phyloP scores from a whole-genome alignment of 2,888 invertebrate species.

The Yponomeuta sedellus region DNA sequence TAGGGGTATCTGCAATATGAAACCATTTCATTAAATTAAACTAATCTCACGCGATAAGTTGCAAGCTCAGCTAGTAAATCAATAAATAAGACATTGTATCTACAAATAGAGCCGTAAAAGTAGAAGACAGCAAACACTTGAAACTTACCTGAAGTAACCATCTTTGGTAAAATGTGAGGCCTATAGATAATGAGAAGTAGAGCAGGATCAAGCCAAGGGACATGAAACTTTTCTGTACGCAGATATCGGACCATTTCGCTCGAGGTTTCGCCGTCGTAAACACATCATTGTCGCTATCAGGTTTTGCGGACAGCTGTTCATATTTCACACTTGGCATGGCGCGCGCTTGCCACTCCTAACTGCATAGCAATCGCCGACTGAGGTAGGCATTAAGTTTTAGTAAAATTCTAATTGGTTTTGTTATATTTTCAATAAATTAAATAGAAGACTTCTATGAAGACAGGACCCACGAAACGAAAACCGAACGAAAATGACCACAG shows the following conservation, averaged over 20 bases:
- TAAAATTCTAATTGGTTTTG: constrained; percentile 18
- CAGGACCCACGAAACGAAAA: too few species aligned
- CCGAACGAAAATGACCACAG: too few species aligned
- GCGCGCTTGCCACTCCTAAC: constrained; percentile 36
- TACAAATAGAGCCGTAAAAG: background rate
- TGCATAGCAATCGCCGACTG: constrained; percentile 41
- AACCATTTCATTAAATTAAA: too few species aligned
- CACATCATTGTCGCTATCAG: constrained; percentile 57
- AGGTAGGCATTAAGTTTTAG: background rate
- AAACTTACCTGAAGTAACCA: constrained; percentile 87
- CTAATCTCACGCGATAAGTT: too few species aligned
- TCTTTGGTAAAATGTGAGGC: constrained; percentile 97
- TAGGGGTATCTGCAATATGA: too few species aligned
- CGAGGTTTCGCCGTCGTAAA: constrained; percentile 52
- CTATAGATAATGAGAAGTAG: constrained; percentile 95
- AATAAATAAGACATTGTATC: too few species aligned
- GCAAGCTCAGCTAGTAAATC: too few species aligned
- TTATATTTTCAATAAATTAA: constrained; percentile 13
- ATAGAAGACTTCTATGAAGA: too few species aligned
- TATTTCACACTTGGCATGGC: constrained; percentile 63
- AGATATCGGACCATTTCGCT: constrained; percentile 56
- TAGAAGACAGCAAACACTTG: background rate
- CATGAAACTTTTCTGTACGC: constrained; percentile 56
- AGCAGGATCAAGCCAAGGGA: constrained; percentile 80
- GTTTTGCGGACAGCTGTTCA: constrained; percentile 65